These are phyloP conservation scores for Sylvia atricapilla DNA, from an alignment of 2,113 vertebrate species.

Conservation along the genomic window DNA sequence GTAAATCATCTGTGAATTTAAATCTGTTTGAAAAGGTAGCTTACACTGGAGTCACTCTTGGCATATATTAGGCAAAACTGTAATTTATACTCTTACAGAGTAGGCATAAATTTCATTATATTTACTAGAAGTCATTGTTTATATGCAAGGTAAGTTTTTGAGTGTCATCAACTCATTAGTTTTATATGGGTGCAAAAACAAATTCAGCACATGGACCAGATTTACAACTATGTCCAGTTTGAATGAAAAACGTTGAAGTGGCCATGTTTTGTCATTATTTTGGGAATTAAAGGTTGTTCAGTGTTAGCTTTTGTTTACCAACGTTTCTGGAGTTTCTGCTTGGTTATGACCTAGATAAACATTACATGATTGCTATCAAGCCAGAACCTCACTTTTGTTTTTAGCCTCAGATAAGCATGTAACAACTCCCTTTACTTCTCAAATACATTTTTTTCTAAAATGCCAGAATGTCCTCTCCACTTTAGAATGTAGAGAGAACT, in stretches of 20 bases:
- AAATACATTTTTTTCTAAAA: background rate
- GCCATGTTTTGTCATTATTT: background rate
- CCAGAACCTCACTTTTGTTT: background rate
- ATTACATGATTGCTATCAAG: background rate
- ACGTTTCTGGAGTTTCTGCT: background rate
- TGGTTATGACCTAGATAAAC: background rate
- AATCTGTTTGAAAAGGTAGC: slow-evolving; percentile 38
- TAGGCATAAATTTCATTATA: background rate
- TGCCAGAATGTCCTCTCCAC: fast-evolving
- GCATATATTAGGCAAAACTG: background rate
- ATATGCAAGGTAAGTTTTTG: background rate
- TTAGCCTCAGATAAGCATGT: background rate
- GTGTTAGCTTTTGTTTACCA: background rate
- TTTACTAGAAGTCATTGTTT: background rate
- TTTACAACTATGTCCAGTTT: background rate
- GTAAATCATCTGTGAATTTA: slow-evolving; percentile 34
- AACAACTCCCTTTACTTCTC: background rate
- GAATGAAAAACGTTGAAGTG: background rate
- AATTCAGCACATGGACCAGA: background rate
- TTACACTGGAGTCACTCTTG: background rate
- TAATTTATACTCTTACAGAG: background rate
- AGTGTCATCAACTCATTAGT: background rate
- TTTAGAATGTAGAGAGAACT: background rate
- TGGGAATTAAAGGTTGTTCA: background rate
- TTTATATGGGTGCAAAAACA: background rate